Evolutionary conservation across 2,113 vertebrate species (phyloP).

Genomic region (Chinchilla lanigera): DNA sequence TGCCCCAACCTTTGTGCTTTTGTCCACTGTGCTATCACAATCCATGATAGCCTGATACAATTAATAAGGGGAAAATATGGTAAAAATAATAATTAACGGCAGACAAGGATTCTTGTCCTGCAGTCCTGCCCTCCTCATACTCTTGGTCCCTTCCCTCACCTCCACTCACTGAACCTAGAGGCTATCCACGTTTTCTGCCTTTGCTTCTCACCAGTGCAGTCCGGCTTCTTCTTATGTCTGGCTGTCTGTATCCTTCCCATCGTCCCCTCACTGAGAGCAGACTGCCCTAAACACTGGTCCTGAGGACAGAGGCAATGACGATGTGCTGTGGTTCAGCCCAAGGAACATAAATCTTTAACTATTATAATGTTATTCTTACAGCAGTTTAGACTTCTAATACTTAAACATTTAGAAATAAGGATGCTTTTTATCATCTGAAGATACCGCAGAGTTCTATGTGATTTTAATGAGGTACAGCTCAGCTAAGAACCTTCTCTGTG

Average conservation of each 20-base stretch:
- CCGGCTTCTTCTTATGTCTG: background rate
- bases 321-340: background rate
- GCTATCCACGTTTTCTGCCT: background rate
- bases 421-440: background rate
- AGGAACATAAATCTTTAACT: background rate
- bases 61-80: background rate
- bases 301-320: background rate
- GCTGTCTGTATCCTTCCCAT: background rate
- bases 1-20: background rate
- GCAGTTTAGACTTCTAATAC: background rate
- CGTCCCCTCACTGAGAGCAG: background rate
- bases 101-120: background rate
- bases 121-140: fast-evolving
- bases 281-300: background rate
- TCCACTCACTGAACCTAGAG: fast-evolving
- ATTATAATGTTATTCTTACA: background rate
- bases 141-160: background rate
- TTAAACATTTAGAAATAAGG: background rate
- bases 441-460: background rate
- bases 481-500: background rate
- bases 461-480: background rate
- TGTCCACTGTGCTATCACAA: background rate
- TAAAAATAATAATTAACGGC: background rate
- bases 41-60: background rate
- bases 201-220: background rate